These are phyloP conservation scores for Mamestra brassicae DNA, from an alignment of 2,888 invertebrate species.

Conservation along the genomic window DNA sequence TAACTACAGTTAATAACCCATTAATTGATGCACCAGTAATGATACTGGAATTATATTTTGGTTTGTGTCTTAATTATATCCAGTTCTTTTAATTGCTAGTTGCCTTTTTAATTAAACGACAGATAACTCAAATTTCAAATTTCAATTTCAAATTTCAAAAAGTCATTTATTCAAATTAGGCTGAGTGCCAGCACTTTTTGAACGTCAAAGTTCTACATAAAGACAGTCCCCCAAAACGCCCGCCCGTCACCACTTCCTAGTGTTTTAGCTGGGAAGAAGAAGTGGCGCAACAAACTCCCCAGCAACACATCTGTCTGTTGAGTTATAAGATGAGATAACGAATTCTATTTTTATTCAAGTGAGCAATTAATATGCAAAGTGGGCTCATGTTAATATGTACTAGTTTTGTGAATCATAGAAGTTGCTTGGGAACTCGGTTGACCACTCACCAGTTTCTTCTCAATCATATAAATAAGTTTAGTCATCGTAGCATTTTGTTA, in stretches of 20 bases:
- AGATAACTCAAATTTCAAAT: too few species aligned
- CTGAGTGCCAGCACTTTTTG: too few species aligned
- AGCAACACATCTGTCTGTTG: too few species aligned
- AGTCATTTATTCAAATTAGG: too few species aligned
- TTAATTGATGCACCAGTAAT: constrained; percentile 1
- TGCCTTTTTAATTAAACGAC: background rate
- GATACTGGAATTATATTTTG: background rate
- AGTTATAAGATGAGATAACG: too few species aligned
- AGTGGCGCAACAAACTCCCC: too few species aligned
- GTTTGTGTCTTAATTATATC: constrained; percentile 1
- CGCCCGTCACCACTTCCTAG: too few species aligned
- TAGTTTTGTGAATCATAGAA: constrained; percentile 26
- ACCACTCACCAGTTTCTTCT: constrained; percentile 5
- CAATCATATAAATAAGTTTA: too few species aligned
- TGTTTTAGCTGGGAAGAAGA: too few species aligned
- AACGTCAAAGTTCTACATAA: too few species aligned
- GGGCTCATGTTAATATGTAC: constrained; percentile 5
- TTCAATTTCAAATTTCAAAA: too few species aligned
- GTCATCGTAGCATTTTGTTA: background rate
- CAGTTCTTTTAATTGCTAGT: constrained; percentile 8
- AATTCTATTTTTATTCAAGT: constrained; percentile 14
- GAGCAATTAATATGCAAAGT: constrained; percentile 14
- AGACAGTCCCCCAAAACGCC: too few species aligned
- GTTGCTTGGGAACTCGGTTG: constrained; percentile 4
- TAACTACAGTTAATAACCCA: constrained; percentile 2